These are phyloP conservation scores for Platyrinchus mystaceus DNA, from an alignment of 2,797 vertebrate genomes.

Conservation along the genomic window DNA sequence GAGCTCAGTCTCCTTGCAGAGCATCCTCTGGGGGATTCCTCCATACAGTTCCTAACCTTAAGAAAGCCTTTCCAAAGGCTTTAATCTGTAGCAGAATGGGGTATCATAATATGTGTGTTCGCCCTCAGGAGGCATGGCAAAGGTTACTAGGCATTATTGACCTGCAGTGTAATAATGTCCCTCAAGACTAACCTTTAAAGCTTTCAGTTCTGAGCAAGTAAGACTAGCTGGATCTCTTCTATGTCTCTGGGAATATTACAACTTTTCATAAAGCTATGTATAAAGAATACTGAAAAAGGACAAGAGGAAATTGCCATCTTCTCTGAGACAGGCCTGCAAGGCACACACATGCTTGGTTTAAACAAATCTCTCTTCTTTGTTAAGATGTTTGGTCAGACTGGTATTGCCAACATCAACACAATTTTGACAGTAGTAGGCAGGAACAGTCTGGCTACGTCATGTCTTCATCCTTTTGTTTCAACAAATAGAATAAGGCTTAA, in stretches of 20 bases:
- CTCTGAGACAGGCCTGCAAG: constrained; percentile 35
- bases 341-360: not conserved
- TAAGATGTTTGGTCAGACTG: not conserved
- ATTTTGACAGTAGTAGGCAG: not conserved
- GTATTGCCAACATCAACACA: not conserved
- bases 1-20: constrained; percentile 8
- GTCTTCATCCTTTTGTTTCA: not conserved
- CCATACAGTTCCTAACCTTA: constrained; percentile 32
- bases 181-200: constrained; percentile 74
- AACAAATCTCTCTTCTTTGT: constrained; percentile 11
- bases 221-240: constrained; percentile 58
- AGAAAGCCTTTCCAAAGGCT: constrained; percentile 50
- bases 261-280: constrained; percentile 63
- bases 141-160: constrained; percentile 70
- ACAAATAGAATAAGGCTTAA: not conserved
- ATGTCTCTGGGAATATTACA: constrained; percentile 65
- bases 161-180: constrained; percentile 64
- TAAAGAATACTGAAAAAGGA: constrained; percentile 63
- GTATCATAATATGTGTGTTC: constrained; percentile 55
- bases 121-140: constrained; percentile 53
- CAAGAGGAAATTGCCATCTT: constrained; percentile 62
- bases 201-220: constrained; percentile 65
- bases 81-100: constrained; percentile 38
- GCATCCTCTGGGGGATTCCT: constrained; percentile 11
- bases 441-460: not conserved